phyloP scores from a whole-genome alignment of 1,140 invertebrate genomes.

The Trichonephila clavipes region DNA sequence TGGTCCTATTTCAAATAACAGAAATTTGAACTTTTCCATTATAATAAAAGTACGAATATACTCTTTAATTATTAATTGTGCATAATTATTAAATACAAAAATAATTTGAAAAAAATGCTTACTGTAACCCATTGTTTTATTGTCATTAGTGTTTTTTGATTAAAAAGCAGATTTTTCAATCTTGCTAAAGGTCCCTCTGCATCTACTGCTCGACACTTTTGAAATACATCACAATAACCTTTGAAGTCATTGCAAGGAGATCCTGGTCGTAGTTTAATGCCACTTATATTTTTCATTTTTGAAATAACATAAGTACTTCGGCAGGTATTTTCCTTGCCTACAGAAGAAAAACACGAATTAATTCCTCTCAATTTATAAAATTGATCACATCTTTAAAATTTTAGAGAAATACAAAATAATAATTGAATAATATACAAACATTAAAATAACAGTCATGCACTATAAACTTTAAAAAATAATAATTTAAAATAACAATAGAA shows the following conservation, averaged over 20 bases:
- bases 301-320: conserved; percentile 91
- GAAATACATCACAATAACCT: conserved; percentile 99
- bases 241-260: conserved; percentile 98
- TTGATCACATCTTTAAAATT: too few relatives aligned
- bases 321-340: conserved; percentile 86
- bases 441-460: too few relatives aligned
- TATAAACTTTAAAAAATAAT: too few relatives aligned
- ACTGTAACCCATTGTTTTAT: conserved; percentile 94
- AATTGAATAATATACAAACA: too few relatives aligned
- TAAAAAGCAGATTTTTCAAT: conserved; percentile 97
- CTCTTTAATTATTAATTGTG: too few relatives aligned
- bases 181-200: conserved; percentile 97
- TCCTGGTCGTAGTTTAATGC: conserved; percentile 89
- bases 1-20: too few relatives aligned
- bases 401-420: too few relatives aligned
- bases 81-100: too few relatives aligned
- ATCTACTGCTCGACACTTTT: conserved; percentile 98
- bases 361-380: too few relatives aligned
- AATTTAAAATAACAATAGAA: too few relatives aligned
- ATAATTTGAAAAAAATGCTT: conserved; percentile 77
- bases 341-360: conserved; percentile 6
- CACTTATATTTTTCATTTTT: conserved; percentile 87
- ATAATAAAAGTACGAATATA: too few relatives aligned
- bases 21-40: too few relatives aligned
- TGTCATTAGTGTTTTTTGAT: conserved; percentile 91